phyloP scores from a whole-genome alignment of 2,113 vertebrate species.

The Perognathus longimembris region DNA sequence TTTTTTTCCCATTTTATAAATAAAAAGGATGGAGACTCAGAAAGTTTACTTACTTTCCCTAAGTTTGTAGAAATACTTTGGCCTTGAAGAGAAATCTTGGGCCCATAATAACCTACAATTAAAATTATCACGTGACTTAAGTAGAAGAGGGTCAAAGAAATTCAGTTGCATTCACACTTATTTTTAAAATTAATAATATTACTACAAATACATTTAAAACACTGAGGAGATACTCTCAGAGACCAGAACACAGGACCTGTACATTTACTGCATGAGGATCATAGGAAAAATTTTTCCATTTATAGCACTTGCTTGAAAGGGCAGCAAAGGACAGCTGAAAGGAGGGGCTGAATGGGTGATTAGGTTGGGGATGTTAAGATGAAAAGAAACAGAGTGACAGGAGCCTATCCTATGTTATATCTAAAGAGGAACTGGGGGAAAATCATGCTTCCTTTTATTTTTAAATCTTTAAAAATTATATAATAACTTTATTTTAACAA shows the following conservation, averaged over 20 bases:
- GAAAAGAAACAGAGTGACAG: not conserved
- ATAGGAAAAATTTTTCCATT: constrained; percentile 37
- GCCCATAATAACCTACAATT: not conserved
- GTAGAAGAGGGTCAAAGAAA: not conserved
- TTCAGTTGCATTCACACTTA: not conserved
- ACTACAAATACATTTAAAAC: not conserved
- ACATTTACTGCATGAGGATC: not conserved
- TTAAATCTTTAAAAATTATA: not conserved
- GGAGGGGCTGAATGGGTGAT: not conserved
- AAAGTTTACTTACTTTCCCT: not conserved
- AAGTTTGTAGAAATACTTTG: not conserved
- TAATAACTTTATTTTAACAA: not conserved
- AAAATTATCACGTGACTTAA: not conserved
- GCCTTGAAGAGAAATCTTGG: not conserved
- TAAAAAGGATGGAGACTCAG: not conserved
- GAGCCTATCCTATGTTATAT: not conserved
- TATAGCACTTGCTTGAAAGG: constrained; percentile 4
- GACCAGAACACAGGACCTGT: not conserved
- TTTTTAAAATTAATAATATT: not conserved
- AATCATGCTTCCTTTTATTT: not conserved
- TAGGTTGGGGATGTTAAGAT: not conserved
- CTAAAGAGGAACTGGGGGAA: not conserved
- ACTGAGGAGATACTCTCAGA: not conserved
- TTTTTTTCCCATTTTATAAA: constrained; percentile 3
- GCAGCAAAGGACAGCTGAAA: constrained; percentile 61